Evolutionary conservation across 2,797 vertebrate genomes (phyloP).

Genomic region (Lagocephalus sceleratus): DNA sequence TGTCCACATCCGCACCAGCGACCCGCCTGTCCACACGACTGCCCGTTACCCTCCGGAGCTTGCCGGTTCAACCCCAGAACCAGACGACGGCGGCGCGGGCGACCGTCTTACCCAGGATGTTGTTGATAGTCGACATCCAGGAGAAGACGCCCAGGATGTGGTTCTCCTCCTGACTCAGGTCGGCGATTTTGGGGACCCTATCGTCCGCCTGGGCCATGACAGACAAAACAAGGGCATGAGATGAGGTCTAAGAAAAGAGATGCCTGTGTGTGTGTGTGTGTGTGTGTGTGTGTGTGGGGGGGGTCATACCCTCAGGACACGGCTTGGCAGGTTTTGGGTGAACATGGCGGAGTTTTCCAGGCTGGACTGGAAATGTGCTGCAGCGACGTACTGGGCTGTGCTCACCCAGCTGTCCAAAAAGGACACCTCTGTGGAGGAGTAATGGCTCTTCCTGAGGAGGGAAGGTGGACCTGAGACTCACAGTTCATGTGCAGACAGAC

Average conservation of each 20-base stretch:
- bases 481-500: neutral
- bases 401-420: slow-evolving; percentile 76
- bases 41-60: neutral
- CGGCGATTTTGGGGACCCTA: slow-evolving; percentile 66
- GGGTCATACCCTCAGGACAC: slow-evolving; percentile 60
- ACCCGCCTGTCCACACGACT: slow-evolving; percentile 35
- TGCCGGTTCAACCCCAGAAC: neutral
- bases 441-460: slow-evolving; percentile 65
- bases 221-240: neutral
- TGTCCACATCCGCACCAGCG: slow-evolving; percentile 51
- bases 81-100: slow-evolving; percentile 9
- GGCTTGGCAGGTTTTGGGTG: slow-evolving; percentile 73
- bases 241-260: no score
- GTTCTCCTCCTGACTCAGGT: slow-evolving; percentile 80
- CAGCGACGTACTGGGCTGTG: slow-evolving; percentile 72
- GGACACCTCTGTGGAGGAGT: slow-evolving; percentile 68
- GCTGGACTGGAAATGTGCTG: slow-evolving; percentile 67
- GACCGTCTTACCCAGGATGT: slow-evolving; percentile 67
- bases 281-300: no score
- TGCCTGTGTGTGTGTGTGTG: no score
- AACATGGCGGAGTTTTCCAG: slow-evolving; percentile 55
- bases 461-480: no score
- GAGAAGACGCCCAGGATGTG: slow-evolving; percentile 64
- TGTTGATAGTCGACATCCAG: slow-evolving; percentile 59
- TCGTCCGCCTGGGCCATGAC: slow-evolving; percentile 10